Evolutionary conservation across 2,888 invertebrate genomes (phyloP), one percentile per base, ranked within the genome.

Genomic region (Eupeodes luniger): DNA sequence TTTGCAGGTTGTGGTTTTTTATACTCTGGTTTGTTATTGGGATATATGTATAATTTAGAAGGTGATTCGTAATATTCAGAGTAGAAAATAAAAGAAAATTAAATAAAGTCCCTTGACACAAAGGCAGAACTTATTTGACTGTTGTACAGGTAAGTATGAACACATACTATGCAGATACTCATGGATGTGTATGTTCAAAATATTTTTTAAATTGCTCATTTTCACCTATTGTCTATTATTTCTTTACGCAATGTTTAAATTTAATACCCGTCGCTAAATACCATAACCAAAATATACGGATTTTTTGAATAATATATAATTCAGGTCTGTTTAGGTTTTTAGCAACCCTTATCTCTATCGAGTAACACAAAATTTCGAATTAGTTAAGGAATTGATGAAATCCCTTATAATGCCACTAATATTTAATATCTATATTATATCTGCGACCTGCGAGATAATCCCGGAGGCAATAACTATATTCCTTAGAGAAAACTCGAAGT

Each of bases 41-140:
- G 83, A 80, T 53, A 40, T 69, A 84, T 88, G 80, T 72, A 88
- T 88, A 81, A 88, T 88, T 88, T 84, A 88, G 80, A 84, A 83
- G 77, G 76, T 76, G 76, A 76, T 72, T 87, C n/a, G 66, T 79
- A 61, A 66, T 70, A 19, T 72, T 83, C 11, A 55, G 83, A 61
- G 79, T 83, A 78, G 72, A 80, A 87, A 82, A 47, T 77, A 64
- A 76, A 83, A 80, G 79, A 53, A 83, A 87, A 87, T 87, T 87
- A 87, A 87, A 87, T 77, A 83, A 75, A 82, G 76, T 87, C 80
- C 83, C 87, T 55, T 83, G 86, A 49, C 69, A 53, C 12, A 12
- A 10, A n/a, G 4, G 16, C 51, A 40, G 34, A 53, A 53, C 34
- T 36, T 51, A 11, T 36, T 67, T 62, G 40, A 16, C 19, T 40